Conservation (phyloP, 37 sponge, comb jelly and placozoan species). For the Ianthella basta region DNA sequence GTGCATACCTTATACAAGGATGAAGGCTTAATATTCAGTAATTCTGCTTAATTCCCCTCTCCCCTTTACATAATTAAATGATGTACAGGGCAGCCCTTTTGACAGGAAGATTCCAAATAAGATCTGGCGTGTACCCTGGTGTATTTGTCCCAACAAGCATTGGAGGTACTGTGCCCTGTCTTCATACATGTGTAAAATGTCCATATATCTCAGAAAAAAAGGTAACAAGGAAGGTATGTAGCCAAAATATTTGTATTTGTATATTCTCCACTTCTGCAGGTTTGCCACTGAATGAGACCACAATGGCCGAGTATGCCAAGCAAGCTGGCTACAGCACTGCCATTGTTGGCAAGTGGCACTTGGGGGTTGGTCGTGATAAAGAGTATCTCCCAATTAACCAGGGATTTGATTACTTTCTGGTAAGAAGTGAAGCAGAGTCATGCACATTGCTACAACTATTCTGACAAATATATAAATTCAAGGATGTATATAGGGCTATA, state of each 20-base stretch:
- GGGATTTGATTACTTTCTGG: constrained; percentile 79
- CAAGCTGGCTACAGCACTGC: constrained; percentile 55
- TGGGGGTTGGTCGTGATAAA: constrained; percentile 59
- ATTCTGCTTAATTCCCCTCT: neutral
- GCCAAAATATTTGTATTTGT: neutral
- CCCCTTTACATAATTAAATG: neutral
- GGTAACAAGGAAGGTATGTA: neutral
- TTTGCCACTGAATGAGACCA: constrained; percentile 71
- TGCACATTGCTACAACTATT: too few relatives aligned
- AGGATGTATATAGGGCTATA: neutral
- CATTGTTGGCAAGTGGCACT: constrained; percentile 74
- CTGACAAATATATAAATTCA: too few relatives aligned
- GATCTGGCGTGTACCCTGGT: constrained; percentile 68
- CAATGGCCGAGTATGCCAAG: constrained; percentile 64
- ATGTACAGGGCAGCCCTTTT: constrained; percentile 58
- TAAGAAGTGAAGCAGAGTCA: neutral
- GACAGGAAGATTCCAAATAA: constrained; percentile 73
- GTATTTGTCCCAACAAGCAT: constrained; percentile 42
- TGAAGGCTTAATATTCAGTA: neutral
- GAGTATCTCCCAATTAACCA: constrained; percentile 61
- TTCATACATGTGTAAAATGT: neutral
- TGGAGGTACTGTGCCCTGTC: constrained; percentile 53
- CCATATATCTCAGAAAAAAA: too few relatives aligned
- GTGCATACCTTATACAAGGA: neutral
- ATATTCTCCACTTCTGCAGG: constrained; percentile 29